phyloP scores from a whole-genome alignment of 2,888 invertebrate species.

The Hipparchia semele region DNA sequence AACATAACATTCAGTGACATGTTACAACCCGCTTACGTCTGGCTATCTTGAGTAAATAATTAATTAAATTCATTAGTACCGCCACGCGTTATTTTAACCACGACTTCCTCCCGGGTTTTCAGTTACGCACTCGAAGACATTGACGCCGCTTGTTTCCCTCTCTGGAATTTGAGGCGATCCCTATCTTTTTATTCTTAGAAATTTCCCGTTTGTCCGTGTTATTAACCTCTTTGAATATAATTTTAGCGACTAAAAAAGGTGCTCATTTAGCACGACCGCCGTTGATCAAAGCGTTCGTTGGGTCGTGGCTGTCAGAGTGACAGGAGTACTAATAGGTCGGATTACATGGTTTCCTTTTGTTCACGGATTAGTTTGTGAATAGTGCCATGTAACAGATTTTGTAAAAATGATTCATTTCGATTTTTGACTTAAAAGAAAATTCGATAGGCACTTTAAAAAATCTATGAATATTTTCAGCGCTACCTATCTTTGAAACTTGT shows the following conservation, averaged over 20 bases:
- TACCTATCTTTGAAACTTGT: no score
- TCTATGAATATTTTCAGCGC: neutral
- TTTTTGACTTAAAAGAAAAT: neutral
- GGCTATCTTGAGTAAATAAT: conserved; percentile 48
- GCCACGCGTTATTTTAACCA: conserved; percentile 59
- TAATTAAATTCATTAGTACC: conserved; percentile 55
- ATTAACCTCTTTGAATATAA: conserved; percentile 67
- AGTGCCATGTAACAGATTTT: neutral
- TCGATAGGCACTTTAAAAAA: neutral
- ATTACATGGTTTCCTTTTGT: conserved; percentile 52
- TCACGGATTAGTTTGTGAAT: neutral
- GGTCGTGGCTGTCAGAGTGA: conserved; percentile 63
- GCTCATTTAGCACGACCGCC: conserved; percentile 61
- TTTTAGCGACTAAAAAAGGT: conserved; percentile 67
- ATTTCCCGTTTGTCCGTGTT: conserved; percentile 53
- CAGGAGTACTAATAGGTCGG: conserved; percentile 70
- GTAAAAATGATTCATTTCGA: neutral
- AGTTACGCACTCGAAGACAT: conserved; percentile 50
- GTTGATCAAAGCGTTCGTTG: conserved; percentile 68
- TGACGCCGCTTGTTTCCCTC: conserved; percentile 15
- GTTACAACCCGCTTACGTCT: conserved; percentile 32
- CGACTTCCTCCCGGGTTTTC: conserved; percentile 61
- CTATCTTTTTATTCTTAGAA: conserved; percentile 62
- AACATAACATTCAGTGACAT: conserved; percentile 38
- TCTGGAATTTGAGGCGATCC: conserved; percentile 62